A percentile compares a stretch with the other conserved stretches of the same genome.
Evolutionary conservation across 2,113 vertebrate genomes (phyloP).

Genomic region (Hydrochoerus hydrochaeris): DNA sequence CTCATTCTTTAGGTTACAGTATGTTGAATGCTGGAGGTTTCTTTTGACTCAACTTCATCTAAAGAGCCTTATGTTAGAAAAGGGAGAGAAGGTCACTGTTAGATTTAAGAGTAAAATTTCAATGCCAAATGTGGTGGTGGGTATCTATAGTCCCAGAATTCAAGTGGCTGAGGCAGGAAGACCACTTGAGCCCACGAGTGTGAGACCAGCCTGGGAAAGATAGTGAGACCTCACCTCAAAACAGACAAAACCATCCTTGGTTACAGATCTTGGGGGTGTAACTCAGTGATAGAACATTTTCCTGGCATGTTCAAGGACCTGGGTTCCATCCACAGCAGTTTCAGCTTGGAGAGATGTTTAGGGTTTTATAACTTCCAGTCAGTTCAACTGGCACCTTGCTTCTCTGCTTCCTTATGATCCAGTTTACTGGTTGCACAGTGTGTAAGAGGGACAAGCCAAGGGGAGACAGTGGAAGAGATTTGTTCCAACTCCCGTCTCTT

Average conservation of each 20-base stretch:
- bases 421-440: not conserved
- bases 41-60: not conserved
- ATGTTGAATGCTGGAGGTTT: not conserved
- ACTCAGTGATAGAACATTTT: not conserved
- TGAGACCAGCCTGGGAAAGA: not conserved
- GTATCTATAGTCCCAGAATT: not conserved
- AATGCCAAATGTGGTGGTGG: not conserved
- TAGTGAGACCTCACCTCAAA: not conserved
- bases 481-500: not conserved
- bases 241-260: not conserved
- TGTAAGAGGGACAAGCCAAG: not conserved
- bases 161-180: not conserved
- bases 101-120: not conserved
- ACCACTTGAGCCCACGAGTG: not conserved
- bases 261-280: not conserved
- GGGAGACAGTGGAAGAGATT: not conserved
- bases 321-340: not conserved
- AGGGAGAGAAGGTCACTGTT: not conserved
- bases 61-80: not conserved
- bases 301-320: not conserved
- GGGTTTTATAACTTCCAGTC: not conserved
- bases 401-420: not conserved
- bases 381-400: too few relatives aligned
- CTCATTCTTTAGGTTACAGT: not conserved
- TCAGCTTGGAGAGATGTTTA: not conserved